phyloP scores from a whole-genome alignment of 2,797 vertebrate genomes.

The Lutjanus argentimaculatus region DNA sequence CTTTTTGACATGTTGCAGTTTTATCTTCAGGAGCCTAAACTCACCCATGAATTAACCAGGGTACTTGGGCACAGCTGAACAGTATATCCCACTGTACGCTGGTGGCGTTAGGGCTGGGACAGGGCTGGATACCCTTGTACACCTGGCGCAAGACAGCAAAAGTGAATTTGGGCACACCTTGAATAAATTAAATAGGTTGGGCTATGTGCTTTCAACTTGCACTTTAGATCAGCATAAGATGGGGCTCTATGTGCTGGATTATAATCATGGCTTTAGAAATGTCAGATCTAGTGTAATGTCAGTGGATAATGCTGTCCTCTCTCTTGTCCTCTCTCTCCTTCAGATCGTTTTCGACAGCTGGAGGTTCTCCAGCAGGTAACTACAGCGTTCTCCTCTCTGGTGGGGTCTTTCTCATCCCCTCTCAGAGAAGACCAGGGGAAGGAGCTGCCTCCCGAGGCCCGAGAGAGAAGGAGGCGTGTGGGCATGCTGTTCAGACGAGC shows the following conservation, averaged over 20 bases:
- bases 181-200: too few relatives aligned
- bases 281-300: background rate
- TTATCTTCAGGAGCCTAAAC: too few relatives aligned
- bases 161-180: too few relatives aligned
- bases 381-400: slow-evolving; percentile 85
- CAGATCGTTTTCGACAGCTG: slow-evolving; percentile 89
- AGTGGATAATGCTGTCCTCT: background rate
- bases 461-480: slow-evolving; percentile 74
- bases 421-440: slow-evolving; percentile 16
- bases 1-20: too few relatives aligned
- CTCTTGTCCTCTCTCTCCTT: background rate
- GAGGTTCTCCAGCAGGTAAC: slow-evolving; percentile 88
- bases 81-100: too few relatives aligned
- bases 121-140: too few relatives aligned
- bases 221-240: too few relatives aligned
- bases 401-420: slow-evolving; percentile 50
- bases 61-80: too few relatives aligned
- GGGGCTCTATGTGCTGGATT: background rate
- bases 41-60: too few relatives aligned
- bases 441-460: slow-evolving; percentile 45
- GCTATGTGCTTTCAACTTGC: too few relatives aligned
- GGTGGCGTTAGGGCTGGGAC: too few relatives aligned
- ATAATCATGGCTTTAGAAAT: background rate
- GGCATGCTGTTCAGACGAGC: slow-evolving; percentile 81
- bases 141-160: too few relatives aligned